Base-by-base conservation (phyloP, 2,888 invertebrate species). In the Shargacucullia verbasci region DNA sequence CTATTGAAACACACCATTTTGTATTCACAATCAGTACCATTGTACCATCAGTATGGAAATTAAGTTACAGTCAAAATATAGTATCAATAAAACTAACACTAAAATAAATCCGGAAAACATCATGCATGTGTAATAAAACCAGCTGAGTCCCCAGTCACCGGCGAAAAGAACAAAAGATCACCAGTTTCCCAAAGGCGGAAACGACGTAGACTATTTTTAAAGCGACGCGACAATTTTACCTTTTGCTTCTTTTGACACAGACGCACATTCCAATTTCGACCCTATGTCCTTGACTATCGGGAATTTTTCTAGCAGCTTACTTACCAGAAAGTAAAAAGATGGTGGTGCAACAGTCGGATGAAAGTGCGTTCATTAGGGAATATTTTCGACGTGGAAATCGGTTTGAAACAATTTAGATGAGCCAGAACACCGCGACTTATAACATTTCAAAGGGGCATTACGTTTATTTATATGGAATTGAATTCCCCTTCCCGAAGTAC, bases 181-280 rank as follows among this genome's bases (percentile, higher is more conserved):
- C 79, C 59, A 83, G 85, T 87, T 85, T 86, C 82, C 86, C 82
- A 80, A 84, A 89, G 89, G 88, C 92, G 92, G 92, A 92, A 91
- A 89, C 87, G 88, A 83, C 83, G 77, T 72, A 67, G 82, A 85
- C 92, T 92, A 92, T 92, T 92, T 92, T 90, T 91, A 90, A 83
- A 76, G 43, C 56, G 78, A 60, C 79, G 82, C 83, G 85, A 83
- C 85, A 82, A 79, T 80, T 82, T 85, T 85, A 83, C 79, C 72
- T 79, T 83, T 81, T 81, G 81, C 75, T 70, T 71, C 69, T 80
- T 70, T 64, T 64, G 62, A 70, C 66, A 68, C 38, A 56, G 58
- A 68, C 63, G 59, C 64, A 61, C 82, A 82, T 74, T 71, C 74
- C 66, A 86, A 81, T 80, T 76, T 85, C 76, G 80, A 86, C 89